Base-by-base conservation (phyloP, 2,888 invertebrate species). In the Zonitis immaculata region DNA sequence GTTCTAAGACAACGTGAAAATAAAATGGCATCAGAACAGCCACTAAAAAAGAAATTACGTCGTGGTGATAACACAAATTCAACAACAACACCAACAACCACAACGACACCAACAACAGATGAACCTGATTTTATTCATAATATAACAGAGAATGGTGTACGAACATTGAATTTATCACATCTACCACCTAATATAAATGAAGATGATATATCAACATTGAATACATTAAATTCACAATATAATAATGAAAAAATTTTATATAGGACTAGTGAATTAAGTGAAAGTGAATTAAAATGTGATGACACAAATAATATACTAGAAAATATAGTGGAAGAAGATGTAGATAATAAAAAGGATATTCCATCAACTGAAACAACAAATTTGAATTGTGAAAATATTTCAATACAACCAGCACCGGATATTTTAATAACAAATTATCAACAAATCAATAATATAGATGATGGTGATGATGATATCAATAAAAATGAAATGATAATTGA, bases 31-130 rank as follows among this genome's bases (percentile, higher is more conserved):
- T 85, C 84, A 64, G 87, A 89, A 77, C 91, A 91, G 78, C 91
- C 91, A 63, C 86, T 87, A 66, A 90, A 89, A 73, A 91, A 91
- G 79, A 87, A 91, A 73, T 85, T 87, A 72, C 83, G 89, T 69
- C 85, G 89, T 63, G 76, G 73, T 44, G 78, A 77, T 56, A 76
- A 86, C 63, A 81, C 82, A 8, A 81, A 82, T 57, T 80, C 80
- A 45, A 44, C n/a, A n/a, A n/a, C n/a, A n/a, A n/a, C n/a, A n/a
- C n/a, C n/a, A n/a, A n/a, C n/a, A n/a, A n/a, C n/a, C n/a, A n/a
- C n/a, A n/a, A n/a, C n/a, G n/a, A n/a, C n/a, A n/a, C n/a, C n/a
- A n/a, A n/a, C n/a, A n/a, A n/a, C 60, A 16, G 84, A 83, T 59
- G 82, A 82, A 58, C 77, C 78, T 49, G 81, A 81, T 49, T 74